Base-by-base conservation (phyloP, 2,797 vertebrate genomes). In the Rachycentron canadum region DNA sequence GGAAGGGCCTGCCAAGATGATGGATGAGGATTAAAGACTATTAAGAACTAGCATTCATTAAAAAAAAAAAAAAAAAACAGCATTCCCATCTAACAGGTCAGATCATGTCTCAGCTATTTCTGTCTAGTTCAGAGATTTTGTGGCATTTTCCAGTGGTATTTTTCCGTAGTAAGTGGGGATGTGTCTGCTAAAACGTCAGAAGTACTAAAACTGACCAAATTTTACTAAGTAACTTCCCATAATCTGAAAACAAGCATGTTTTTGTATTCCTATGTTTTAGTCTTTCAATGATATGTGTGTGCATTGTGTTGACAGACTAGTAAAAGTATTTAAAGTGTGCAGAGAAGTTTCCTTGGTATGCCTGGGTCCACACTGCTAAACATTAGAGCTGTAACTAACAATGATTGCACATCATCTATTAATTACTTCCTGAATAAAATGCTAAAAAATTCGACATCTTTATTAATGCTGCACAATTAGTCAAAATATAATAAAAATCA, bases 1-100 rank as follows among this genome's bases (percentile, higher is more conserved):
- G 89, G 85, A 85, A 76, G 85, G 89, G 84, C 84, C 76, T 74
- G 81, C 52, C 83, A 84, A 56, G 76, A 71, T 88, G 91, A 91
- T 88, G 69, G 89, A 90, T 86, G 83, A 69, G 89, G 90, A 93
- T 93, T 91, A 90, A 89, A 76, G 83, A 71, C 68, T 73, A 77
- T 88, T 87, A 84, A 81, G 82, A 69, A 21, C 69, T 69, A 55
- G 32, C 76, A 81, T 63, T 5, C 16, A 69, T 83, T 80, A 34
- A 41, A 30, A 21, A 7, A 17, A n/a, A 11, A 21, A 38, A 63
- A 17, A 60, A 38, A 59, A 19, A 32, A 68, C 55, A 66, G 17
- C 67, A 19, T 26, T 59, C 63, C 80, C 71, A 74, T 47, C 28
- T 30, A 64, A 79, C 91, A 91, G 79, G 90, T 82, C 52, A 40